Conservation (phyloP, 2,797 vertebrate genomes). For the Chrosomus eos region DNA sequence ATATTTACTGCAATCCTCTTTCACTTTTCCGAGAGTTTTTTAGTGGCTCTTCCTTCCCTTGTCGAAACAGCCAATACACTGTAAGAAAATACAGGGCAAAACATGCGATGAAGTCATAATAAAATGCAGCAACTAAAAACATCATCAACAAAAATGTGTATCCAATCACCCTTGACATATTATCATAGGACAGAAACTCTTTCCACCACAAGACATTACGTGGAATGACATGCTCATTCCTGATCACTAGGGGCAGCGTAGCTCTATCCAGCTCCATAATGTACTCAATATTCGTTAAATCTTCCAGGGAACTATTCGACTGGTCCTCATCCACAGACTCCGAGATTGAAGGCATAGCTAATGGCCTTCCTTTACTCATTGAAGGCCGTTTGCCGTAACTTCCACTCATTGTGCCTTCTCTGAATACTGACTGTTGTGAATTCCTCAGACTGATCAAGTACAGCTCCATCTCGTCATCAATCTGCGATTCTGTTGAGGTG, state of each 20-base stretch:
- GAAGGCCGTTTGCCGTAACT: slow-evolving; percentile 63
- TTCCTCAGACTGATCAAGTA: slow-evolving; percentile 75
- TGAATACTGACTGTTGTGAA: slow-evolving; percentile 56
- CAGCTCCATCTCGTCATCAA: slow-evolving; percentile 78
- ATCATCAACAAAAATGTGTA: slow-evolving; percentile 81
- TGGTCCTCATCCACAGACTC: slow-evolving; percentile 74
- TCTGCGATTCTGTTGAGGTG: slow-evolving; percentile 71
- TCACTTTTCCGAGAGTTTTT: slow-evolving; percentile 48
- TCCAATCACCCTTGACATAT: slow-evolving; percentile 78
- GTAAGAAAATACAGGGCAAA: slow-evolving; percentile 90
- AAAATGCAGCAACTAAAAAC: slow-evolving; percentile 86
- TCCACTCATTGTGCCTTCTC: slow-evolving; percentile 45
- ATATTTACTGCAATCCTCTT: background rate
- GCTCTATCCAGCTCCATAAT: slow-evolving; percentile 35
- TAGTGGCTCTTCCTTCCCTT: slow-evolving; percentile 71
- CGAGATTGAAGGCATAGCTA: slow-evolving; percentile 74
- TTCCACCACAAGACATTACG: slow-evolving; percentile 64
- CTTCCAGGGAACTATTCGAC: slow-evolving; percentile 47
- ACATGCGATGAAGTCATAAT: slow-evolving; percentile 91
- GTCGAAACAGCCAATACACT: slow-evolving; percentile 86
- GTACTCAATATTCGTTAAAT: slow-evolving; percentile 57
- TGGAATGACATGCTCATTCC: slow-evolving; percentile 56
- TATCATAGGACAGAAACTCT: slow-evolving; percentile 75
- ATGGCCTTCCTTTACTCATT: slow-evolving; percentile 58
- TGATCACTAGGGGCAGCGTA: slow-evolving; percentile 48